These are phyloP conservation scores for Argyresthia albistria DNA, from an alignment of 2,888 invertebrate species.

Conservation along the genomic window DNA sequence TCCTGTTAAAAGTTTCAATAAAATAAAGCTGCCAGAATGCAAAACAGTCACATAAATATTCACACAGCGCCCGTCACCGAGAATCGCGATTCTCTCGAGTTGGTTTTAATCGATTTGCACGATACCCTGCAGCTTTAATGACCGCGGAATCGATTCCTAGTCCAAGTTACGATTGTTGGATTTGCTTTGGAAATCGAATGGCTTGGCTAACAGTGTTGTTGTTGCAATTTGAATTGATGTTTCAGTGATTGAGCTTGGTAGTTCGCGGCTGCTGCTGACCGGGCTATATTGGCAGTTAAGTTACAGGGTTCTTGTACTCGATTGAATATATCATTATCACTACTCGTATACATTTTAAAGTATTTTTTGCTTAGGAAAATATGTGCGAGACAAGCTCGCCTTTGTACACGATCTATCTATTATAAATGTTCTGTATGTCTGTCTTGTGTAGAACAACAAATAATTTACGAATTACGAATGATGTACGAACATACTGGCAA, in stretches of 20 bases:
- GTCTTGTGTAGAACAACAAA: too few relatives aligned
- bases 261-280: not conserved
- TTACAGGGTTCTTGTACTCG: too few relatives aligned
- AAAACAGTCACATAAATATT: constrained; percentile 1
- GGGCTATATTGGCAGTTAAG: too few relatives aligned
- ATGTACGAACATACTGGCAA: too few relatives aligned
- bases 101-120: too few relatives aligned
- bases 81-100: not conserved
- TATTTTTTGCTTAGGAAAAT: too few relatives aligned
- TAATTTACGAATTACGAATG: too few relatives aligned
- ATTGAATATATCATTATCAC: too few relatives aligned
- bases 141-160: not conserved
- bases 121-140: not conserved
- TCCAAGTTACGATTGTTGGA: not conserved
- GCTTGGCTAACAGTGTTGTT: not conserved
- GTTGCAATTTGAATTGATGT: not conserved
- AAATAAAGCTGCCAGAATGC: not conserved
- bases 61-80: not conserved
- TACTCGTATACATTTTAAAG: too few relatives aligned
- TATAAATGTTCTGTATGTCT: too few relatives aligned
- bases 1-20: not conserved
- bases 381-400: too few relatives aligned
- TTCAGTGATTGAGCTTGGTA: not conserved
- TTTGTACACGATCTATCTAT: too few relatives aligned
- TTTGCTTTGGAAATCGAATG: constrained; percentile 1